phyloP scores from a whole-genome alignment of 2,113 vertebrate species.

The Planiliza haematocheilus region DNA sequence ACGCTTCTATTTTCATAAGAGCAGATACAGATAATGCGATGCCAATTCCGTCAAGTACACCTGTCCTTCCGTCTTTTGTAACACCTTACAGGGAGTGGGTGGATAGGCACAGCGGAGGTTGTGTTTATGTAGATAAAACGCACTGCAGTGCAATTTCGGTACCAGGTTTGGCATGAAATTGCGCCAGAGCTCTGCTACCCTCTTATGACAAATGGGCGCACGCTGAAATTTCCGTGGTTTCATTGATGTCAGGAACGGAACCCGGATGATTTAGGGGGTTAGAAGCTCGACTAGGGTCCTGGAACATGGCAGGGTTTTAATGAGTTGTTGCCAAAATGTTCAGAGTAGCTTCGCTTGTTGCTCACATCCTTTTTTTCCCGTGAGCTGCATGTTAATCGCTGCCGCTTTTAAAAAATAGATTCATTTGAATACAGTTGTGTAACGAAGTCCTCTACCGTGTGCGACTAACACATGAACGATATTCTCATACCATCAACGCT shows the following conservation, averaged over 20 bases:
- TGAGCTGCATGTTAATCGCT: neutral
- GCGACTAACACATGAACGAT: no score
- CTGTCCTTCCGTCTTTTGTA: conserved; percentile 22
- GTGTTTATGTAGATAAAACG: conserved; percentile 43
- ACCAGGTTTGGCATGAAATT: conserved; percentile 27
- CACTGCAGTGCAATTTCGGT: conserved; percentile 15
- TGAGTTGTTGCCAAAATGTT: neutral
- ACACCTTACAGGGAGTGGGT: conserved; percentile 25
- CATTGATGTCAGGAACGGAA: conserved; percentile 1
- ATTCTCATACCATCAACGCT: no score
- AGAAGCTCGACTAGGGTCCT: neutral
- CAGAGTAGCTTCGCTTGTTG: neutral
- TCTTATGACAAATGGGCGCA: conserved; percentile 23
- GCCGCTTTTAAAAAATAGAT: neutral
- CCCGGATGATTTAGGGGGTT: conserved; percentile 6
- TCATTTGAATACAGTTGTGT: neutral
- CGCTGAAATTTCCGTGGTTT: conserved; percentile 17
- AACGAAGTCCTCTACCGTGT: neutral
- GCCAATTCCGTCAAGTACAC: conserved; percentile 23
- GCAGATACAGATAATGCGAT: conserved; percentile 25
- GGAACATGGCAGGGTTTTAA: conserved; percentile 10
- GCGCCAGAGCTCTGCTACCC: neutral
- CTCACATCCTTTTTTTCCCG: no score
- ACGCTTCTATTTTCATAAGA: conserved; percentile 15
- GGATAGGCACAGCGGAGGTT: conserved; percentile 24